Percentiles rank a stretch among this genome's conserved stretches.
These are phyloP conservation scores for Drepanosiphum platanoidis DNA, from an alignment of 2,888 invertebrate species.

Conservation along the genomic window DNA sequence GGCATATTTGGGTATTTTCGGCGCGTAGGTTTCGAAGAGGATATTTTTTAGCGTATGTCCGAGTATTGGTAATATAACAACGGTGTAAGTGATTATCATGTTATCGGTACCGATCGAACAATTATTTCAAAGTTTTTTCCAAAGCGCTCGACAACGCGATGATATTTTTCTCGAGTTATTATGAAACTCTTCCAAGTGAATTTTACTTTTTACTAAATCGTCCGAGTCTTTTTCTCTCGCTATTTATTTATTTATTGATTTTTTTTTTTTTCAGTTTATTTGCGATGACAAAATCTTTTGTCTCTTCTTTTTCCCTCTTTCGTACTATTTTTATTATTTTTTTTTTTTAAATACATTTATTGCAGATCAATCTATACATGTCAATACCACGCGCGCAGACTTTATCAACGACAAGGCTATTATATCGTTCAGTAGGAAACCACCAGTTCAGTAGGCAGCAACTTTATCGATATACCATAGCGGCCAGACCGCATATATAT, in stretches of 20 bases:
- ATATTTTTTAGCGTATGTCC: too few relatives aligned
- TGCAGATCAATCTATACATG: conserved; percentile 27
- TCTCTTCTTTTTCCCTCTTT: background rate
- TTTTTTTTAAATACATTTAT: conserved; percentile 22
- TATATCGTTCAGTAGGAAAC: conserved; percentile 8
- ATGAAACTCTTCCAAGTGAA: background rate
- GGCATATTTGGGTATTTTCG: too few relatives aligned
- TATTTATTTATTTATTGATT: too few relatives aligned
- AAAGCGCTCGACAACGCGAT: background rate
- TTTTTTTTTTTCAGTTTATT: background rate
- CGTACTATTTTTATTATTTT: too few relatives aligned
- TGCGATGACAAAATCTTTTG: background rate
- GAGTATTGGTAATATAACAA: too few relatives aligned
- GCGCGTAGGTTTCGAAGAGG: too few relatives aligned
- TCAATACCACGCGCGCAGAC: conserved; percentile 23
- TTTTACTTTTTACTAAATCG: background rate
- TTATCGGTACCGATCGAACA: too few relatives aligned
- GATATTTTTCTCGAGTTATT: background rate
- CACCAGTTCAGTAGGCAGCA: background rate
- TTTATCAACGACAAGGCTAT: conserved; percentile 34
- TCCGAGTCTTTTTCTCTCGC: background rate
- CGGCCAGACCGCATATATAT: background rate
- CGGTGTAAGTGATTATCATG: too few relatives aligned
- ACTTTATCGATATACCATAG: conserved; percentile 24
- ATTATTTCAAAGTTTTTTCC: background rate